Evolutionary conservation across 1,140 invertebrate genomes (phyloP).

Genomic region (Macrostomum lignano): DNA sequence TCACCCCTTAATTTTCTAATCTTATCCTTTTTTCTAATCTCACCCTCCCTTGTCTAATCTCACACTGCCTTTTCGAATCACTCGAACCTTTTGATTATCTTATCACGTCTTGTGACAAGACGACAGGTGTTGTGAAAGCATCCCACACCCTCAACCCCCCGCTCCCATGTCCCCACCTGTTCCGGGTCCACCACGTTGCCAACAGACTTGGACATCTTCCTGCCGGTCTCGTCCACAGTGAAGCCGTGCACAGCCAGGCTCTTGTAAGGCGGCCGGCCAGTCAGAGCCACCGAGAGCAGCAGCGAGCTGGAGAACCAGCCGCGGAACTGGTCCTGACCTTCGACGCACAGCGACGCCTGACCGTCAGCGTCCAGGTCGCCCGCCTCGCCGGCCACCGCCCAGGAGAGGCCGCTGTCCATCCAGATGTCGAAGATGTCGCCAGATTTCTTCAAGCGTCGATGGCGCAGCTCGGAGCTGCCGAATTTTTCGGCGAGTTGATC

Average conservation of each 20-base stretch:
- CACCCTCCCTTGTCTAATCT: too few relatives aligned
- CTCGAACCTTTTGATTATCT: too few relatives aligned
- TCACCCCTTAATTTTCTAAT: too few relatives aligned
- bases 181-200: conserved; percentile 68
- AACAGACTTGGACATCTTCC: conserved; percentile 91
- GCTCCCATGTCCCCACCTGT: too few relatives aligned
- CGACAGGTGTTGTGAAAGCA: too few relatives aligned
- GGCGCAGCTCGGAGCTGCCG: too few relatives aligned
- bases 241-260: conserved; percentile 74
- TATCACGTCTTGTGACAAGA: too few relatives aligned
- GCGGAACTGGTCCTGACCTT: conserved; percentile 77
- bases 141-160: too few relatives aligned
- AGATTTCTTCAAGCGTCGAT: conserved; percentile 18
- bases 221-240: conserved; percentile 56
- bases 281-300: conserved; percentile 53
- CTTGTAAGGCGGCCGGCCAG: conserved; percentile 48
- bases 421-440: conserved; percentile 89
- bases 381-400: conserved; percentile 42
- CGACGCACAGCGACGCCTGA: conserved; percentile 70
- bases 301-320: conserved; percentile 95
- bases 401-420: conserved; percentile 87
- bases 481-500: too few relatives aligned
- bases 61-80: too few relatives aligned
- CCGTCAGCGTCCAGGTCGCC: too few relatives aligned
- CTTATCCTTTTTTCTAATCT: too few relatives aligned